Evolutionary conservation across 1,140 invertebrate genomes (phyloP), one percentile per base, ranked within the genome.

Genomic region (Drosophila sturtevanti): DNA sequence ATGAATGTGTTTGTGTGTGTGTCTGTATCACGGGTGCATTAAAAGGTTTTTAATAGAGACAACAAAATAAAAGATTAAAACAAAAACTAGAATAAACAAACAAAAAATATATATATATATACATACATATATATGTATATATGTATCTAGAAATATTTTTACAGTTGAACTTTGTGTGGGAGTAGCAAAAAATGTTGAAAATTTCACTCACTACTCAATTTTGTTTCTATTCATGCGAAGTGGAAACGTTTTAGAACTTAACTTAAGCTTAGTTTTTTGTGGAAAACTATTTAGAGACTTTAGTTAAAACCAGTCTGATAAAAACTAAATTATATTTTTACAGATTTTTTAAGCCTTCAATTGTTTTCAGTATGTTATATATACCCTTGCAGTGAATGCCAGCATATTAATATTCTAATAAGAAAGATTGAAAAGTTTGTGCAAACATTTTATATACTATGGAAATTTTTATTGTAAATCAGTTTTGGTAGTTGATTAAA

Each of bases 301-400:
- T 21, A 11, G 41, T 21, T 41, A 21, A 48, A 48, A 48, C 41
- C 16, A 7, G 2, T 48, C 16, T 48, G 27, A 31, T 31, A 11
- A 14, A 21, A 18, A 48, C 18, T 21, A 18, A 48, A 48, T 18
- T 14, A 48, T 12, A 24, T 54, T 55, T 34, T 3, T 52, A 38
- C 21, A 34, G 10, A 22, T 60, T 24, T 62, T 12, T 62, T 62
- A 22, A 35, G 54, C 55, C 18, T 48, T 62, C 35, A 62, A 62
- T 72, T 62, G 35, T 41, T 41, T 41, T 41, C 14, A 6, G 38
- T 4, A 16, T 41, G 38, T 16, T 14, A 16, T 41, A 41, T 31
- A 31, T 31, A n/a, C 35, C 5, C 38, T 41, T 41, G 38, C 38
- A 41, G 4, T 41, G 6, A 34, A 34, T 34, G 31, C 31, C 6